Evolutionary conservation across 2,888 invertebrate species (phyloP).

Genomic region (Mesorhabditis belari): DNA sequence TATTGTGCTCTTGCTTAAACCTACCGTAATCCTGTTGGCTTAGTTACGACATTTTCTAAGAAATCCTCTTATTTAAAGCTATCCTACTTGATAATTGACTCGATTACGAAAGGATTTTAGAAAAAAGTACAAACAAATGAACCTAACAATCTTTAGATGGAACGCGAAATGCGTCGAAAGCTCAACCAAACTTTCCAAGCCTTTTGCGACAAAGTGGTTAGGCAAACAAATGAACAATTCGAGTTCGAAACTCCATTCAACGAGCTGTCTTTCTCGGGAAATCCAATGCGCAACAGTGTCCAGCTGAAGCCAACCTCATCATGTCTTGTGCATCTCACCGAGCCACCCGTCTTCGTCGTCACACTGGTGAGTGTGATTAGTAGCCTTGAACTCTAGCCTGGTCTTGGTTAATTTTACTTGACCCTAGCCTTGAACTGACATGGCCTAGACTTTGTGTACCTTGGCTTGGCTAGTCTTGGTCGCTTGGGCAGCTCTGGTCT

Average conservation of each 20-base stretch:
- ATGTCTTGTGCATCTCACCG: slow-evolving; percentile 91
- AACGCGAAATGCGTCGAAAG: slow-evolving; percentile 88
- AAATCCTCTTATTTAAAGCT: too few relatives aligned
- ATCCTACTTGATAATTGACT: neutral
- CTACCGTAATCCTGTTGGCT: too few relatives aligned
- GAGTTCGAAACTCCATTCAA: slow-evolving; percentile 98
- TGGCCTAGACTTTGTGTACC: too few relatives aligned
- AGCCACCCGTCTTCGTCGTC: slow-evolving; percentile 99
- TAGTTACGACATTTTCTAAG: too few relatives aligned
- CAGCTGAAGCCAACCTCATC: slow-evolving; percentile 87
- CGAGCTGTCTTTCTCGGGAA: slow-evolving; percentile 94
- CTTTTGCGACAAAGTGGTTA: slow-evolving; percentile 84
- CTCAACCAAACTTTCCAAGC: slow-evolving; percentile 94
- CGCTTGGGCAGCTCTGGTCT: too few relatives aligned
- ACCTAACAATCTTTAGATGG: slow-evolving; percentile 63
- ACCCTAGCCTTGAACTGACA: too few relatives aligned
- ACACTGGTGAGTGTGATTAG: slow-evolving; percentile 68
- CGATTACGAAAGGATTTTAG: neutral
- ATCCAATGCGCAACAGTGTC: slow-evolving; percentile 70
- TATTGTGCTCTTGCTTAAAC: too few relatives aligned
- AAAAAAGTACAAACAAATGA: neutral
- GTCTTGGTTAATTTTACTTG: neutral
- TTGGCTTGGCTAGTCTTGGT: too few relatives aligned
- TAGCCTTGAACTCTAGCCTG: neutral
- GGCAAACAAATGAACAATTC: slow-evolving; percentile 88